A percentile compares a stretch with the other conserved stretches of the same genome.
Evolutionary conservation across 2,888 invertebrate species (phyloP).

Genomic region (Ophion ellenae): DNA sequence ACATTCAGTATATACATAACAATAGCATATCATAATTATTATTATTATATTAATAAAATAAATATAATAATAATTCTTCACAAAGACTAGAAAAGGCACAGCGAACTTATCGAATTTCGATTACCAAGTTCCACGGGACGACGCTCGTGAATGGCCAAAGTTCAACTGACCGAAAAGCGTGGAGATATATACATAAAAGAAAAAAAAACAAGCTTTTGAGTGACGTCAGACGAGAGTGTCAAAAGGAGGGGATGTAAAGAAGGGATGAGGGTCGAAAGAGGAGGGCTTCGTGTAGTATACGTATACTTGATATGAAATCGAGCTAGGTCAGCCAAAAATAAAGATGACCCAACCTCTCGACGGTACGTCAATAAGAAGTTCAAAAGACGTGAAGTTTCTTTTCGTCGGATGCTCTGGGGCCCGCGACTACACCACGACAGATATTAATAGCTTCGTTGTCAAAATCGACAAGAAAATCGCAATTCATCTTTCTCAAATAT

Average conservation of each 20-base stretch:
- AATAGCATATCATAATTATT: neutral
- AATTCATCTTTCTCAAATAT: neutral
- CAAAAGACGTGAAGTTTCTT: slow-evolving; percentile 5
- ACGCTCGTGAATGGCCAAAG: neutral
- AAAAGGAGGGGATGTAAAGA: slow-evolving; percentile 13
- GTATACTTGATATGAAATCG: neutral
- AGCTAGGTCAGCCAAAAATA: slow-evolving; percentile 58
- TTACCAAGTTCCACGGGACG: slow-evolving; percentile 19
- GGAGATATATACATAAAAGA: slow-evolving; percentile 11
- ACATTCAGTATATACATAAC: neutral
- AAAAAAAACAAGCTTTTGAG: slow-evolving; percentile 9
- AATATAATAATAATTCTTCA: slow-evolving; percentile 5
- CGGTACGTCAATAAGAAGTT: slow-evolving; percentile 4
- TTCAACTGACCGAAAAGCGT: slow-evolving; percentile 24
- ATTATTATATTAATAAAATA: too few species aligned
- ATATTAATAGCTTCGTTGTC: neutral
- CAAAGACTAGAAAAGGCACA: slow-evolving; percentile 32
- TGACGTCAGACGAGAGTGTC: neutral
- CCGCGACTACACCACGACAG: neutral
- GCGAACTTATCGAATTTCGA: slow-evolving; percentile 51
- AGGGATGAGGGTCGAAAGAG: slow-evolving; percentile 21
- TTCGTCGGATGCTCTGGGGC: neutral
- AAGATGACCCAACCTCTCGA: slow-evolving; percentile 41
- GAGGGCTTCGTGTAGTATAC: slow-evolving; percentile 10
- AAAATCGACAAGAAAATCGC: too few species aligned